phyloP scores from a whole-genome alignment of 1,140 invertebrate species.

The Dufourea novaeangliae region DNA sequence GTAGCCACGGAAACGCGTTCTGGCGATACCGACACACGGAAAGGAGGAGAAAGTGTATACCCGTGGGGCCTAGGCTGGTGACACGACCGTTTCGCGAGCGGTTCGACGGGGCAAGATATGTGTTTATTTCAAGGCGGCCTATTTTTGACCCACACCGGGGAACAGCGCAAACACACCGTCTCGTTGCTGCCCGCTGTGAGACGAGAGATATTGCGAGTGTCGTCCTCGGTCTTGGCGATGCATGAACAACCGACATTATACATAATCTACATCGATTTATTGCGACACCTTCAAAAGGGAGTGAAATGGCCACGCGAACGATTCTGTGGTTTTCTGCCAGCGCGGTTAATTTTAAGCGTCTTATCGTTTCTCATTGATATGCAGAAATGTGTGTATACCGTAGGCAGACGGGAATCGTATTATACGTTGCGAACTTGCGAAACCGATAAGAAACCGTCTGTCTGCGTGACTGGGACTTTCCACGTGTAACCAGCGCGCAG shows the following conservation, averaged over 20 bases:
- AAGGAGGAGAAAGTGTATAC: neutral
- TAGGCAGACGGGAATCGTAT: neutral
- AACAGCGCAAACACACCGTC: neutral
- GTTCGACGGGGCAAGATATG: slow-evolving; percentile 23
- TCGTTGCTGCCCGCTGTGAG: neutral
- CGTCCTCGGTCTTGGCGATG: too few species aligned
- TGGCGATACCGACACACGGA: neutral
- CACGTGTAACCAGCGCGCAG: neutral
- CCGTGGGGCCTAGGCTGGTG: neutral
- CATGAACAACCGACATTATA: too few species aligned
- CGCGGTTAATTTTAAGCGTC: neutral
- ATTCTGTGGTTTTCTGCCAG: neutral
- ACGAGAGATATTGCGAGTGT: too few species aligned
- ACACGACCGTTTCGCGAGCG: slow-evolving; percentile 13
- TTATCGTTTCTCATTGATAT: neutral
- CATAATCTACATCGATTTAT: too few species aligned
- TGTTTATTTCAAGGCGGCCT: slow-evolving; percentile 18
- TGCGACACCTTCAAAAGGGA: too few species aligned
- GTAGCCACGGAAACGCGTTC: slow-evolving; percentile 11
- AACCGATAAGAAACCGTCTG: slow-evolving; percentile 19
- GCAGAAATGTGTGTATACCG: neutral
- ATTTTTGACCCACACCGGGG: slow-evolving; percentile 5
- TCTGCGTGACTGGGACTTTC: slow-evolving; percentile 8
- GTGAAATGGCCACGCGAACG: neutral
- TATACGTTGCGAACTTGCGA: neutral